Evolutionary conservation across 2,888 invertebrate species (phyloP).

Genomic region (Morinoia aosen): DNA sequence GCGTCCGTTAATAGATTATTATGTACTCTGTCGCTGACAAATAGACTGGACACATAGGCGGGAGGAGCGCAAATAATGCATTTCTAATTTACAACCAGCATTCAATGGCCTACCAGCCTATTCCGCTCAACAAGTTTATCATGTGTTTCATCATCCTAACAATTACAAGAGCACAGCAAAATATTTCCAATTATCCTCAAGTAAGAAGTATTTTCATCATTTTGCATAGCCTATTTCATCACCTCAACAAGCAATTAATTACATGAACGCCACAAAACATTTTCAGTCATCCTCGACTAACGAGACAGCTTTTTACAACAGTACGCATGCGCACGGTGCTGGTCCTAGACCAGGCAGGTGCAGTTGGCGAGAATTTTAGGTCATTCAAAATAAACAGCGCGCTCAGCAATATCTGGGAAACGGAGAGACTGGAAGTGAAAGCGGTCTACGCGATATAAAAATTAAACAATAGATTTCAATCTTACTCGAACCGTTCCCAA

Average conservation of each 20-base stretch:
- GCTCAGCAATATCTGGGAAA: neutral
- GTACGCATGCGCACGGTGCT: neutral
- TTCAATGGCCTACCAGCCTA: neutral
- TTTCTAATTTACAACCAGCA: neutral
- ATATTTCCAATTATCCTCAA: neutral
- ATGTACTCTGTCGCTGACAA: no score
- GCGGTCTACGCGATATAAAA: neutral
- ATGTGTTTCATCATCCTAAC: neutral
- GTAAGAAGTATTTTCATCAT: no score
- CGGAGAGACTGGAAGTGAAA: neutral
- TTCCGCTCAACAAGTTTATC: neutral
- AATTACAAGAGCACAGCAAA: neutral
- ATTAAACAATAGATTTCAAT: neutral
- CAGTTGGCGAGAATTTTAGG: neutral
- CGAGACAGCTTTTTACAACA: neutral
- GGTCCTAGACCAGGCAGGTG: neutral
- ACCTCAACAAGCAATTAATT: no score
- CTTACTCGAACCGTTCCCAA: neutral
- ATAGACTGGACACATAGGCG: no score
- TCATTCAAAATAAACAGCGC: neutral
- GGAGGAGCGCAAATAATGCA: no score
- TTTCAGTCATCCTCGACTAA: neutral
- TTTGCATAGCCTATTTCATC: no score
- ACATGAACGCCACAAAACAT: no score
- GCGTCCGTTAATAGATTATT: no score